Base-by-base conservation (phyloP, 1,140 invertebrate species). In the Sinella curviseta region DNA sequence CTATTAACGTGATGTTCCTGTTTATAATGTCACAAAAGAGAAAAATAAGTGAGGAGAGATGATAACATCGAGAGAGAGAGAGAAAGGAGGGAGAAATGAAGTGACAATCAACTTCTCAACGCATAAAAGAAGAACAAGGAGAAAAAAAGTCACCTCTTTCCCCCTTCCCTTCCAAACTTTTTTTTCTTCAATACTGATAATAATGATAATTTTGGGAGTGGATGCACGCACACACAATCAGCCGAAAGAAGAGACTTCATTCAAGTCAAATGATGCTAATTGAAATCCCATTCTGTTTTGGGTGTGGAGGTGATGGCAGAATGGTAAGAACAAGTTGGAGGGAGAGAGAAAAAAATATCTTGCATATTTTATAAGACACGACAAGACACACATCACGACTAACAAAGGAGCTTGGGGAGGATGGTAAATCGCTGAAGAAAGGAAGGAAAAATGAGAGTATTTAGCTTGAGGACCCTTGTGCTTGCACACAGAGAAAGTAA, bases 261-360 rank as follows among this genome's bases (percentile, higher is more conserved):
- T 16, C 57, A 65, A 14, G 14, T 65, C 26, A 17, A 65, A 65
- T 65, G 57, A 65, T 65, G 57, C 57, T 65, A 65, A 65, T 65
- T 65, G 57, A 65, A 65, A n/a, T 26, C 57, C 39, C 39, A 48
- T 48, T 48, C 20, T 48, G 39, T n/a, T n/a, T n/a, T n/a, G n/a
- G n/a, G n/a, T 12, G 20, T 48, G 39, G 20, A 48, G 8, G 39
- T 48, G 39, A 48, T 48, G 39, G 39, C 20, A 12, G 20, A 48
- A 48, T 12, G 20, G 20, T 48, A 12, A 20, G 8, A 48, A 20
- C 8, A 48, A 8, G 39, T 8, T 8, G 20, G 39, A 12, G 39
- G 39, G 39, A 48, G 20, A 48, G 39, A 48, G 39, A 48, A 48
- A 48, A 48, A 20, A 48, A 48, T 48, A 8, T 48, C 20, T 48